Evolutionary conservation across 2,888 invertebrate species (phyloP).

Genomic region (Digitonthophagus gazella): DNA sequence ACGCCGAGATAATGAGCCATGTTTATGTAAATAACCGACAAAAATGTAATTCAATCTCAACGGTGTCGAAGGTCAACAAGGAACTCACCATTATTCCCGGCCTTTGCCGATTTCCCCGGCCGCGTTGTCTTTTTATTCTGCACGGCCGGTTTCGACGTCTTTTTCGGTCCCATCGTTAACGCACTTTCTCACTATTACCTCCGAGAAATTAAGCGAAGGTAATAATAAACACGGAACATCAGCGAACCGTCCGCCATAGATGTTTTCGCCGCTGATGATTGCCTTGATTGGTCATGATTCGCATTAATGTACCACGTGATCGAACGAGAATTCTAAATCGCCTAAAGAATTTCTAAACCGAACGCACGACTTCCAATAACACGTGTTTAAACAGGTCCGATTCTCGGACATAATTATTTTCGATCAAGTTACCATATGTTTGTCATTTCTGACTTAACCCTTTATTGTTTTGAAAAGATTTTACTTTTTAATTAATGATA

Average conservation of each 20-base stretch:
- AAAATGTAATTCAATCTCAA: not conserved
- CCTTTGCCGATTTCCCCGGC: conserved; percentile 27
- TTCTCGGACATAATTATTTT: too few relatives aligned
- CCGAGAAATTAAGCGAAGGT: conserved; percentile 8
- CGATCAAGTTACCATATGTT: not conserved
- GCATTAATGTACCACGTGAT: conserved; percentile 21
- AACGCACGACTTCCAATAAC: not conserved
- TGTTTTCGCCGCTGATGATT: conserved; percentile 27
- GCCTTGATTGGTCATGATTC: conserved; percentile 24
- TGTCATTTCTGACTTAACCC: not conserved
- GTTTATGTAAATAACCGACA: not conserved
- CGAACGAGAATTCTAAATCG: not conserved
- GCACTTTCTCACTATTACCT: conserved; percentile 17
- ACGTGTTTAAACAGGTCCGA: not conserved
- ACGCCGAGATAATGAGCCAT: not conserved
- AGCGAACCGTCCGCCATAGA: conserved; percentile 26
- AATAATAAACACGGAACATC: conserved; percentile 24
- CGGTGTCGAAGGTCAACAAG: conserved; percentile 18
- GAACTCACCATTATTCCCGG: conserved; percentile 23
- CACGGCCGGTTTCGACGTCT: conserved; percentile 25
- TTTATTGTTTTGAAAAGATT: not conserved
- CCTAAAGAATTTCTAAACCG: not conserved
- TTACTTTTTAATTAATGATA: too few relatives aligned
- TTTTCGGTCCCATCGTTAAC: conserved; percentile 31
- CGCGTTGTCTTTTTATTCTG: conserved; percentile 27